Evolutionary conservation across 2,888 invertebrate genomes (phyloP).

Genomic region (Cataglyphis albicans): DNA sequence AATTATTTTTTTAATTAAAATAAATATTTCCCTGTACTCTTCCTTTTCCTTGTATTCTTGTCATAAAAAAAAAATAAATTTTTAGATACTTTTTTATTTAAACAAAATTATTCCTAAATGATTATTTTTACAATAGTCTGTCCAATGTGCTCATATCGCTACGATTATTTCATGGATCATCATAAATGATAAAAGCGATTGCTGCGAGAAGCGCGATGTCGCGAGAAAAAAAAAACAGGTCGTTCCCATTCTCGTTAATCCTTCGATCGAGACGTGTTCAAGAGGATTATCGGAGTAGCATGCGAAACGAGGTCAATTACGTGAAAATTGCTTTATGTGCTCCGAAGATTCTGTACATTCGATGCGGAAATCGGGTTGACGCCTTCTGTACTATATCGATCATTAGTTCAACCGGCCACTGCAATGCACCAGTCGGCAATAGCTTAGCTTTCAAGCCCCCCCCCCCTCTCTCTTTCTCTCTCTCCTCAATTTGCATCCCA

Average conservation of each 20-base stretch:
- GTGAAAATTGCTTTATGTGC: slow-evolving; percentile 64
- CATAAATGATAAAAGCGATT: slow-evolving; percentile 33
- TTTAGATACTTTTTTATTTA: neutral
- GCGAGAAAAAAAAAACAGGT: slow-evolving; percentile 47
- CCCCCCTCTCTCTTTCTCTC: slow-evolving; percentile 45
- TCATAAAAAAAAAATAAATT: neutral
- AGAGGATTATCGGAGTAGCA: slow-evolving; percentile 66
- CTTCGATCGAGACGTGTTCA: slow-evolving; percentile 73
- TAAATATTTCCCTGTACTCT: neutral
- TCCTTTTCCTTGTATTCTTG: neutral
- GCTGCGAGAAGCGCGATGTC: slow-evolving; percentile 17
- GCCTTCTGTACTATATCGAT: slow-evolving; percentile 80
- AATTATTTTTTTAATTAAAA: neutral
- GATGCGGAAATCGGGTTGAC: slow-evolving; percentile 77
- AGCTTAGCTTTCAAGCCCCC: slow-evolving; percentile 62
- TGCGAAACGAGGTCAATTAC: slow-evolving; percentile 76
- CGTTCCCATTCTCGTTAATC: slow-evolving; percentile 75
- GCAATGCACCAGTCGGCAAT: slow-evolving; percentile 81
- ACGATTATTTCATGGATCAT: slow-evolving; percentile 32
- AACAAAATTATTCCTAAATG: neutral
- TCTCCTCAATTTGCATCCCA: slow-evolving; percentile 77
- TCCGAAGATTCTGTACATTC: slow-evolving; percentile 71
- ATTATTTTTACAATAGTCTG: neutral
- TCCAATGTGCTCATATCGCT: neutral
- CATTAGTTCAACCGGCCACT: slow-evolving; percentile 81